Conservation (phyloP, 1,140 invertebrate species). For the Drosophila littoralis region DNA sequence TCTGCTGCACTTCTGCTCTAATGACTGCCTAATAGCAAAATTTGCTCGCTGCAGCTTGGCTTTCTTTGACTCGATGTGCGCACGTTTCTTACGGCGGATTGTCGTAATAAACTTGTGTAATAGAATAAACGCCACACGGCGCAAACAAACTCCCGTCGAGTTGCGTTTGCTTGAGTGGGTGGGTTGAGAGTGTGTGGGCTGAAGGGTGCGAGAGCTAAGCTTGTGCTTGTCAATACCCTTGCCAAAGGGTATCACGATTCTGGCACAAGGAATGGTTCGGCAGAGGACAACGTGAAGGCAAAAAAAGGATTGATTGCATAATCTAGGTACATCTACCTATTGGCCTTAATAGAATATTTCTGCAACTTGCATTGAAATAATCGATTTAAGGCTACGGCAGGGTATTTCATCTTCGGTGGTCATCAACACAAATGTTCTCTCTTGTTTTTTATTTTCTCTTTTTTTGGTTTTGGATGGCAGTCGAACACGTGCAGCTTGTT, state of each 20-base stretch:
- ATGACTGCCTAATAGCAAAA: constrained; percentile 80
- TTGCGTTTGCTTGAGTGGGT: constrained; percentile 31
- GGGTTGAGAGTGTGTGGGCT: constrained; percentile 13
- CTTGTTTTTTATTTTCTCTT: constrained; percentile 4
- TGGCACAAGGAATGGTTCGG: too few species aligned
- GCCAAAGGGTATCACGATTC: background rate
- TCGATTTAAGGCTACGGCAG: background rate
- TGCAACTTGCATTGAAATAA: too few species aligned
- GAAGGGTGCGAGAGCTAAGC: background rate
- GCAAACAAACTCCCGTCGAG: constrained; percentile 64
- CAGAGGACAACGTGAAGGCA: too few species aligned
- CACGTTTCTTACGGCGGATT: constrained; percentile 69
- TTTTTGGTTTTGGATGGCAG: constrained; percentile 40
- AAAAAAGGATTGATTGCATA: too few species aligned
- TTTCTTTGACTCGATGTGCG: constrained; percentile 69
- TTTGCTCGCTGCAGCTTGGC: constrained; percentile 48
- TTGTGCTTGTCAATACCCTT: constrained; percentile 1
- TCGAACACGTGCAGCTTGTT: constrained; percentile 74
- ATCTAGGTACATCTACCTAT: too few species aligned
- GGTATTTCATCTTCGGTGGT: background rate
- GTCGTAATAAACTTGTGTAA: constrained; percentile 82
- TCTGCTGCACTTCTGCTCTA: constrained; percentile 70
- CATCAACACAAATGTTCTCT: too few species aligned
- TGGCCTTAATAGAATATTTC: too few species aligned
- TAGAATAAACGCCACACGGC: constrained; percentile 78